phyloP scores from a whole-genome alignment of 2,888 invertebrate species.

The Zaprionus bogoriensis region DNA sequence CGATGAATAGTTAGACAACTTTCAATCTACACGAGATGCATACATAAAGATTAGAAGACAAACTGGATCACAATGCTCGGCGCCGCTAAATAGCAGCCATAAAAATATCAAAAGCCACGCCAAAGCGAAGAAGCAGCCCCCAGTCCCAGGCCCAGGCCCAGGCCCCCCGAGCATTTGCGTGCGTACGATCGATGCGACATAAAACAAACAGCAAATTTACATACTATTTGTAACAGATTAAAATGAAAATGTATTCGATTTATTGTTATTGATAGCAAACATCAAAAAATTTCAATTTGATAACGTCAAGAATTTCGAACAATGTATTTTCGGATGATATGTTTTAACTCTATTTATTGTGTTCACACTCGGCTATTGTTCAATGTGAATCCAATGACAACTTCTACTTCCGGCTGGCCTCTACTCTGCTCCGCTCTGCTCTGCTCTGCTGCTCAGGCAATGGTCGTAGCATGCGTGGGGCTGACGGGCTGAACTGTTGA shows the following conservation, averaged over 20 bases:
- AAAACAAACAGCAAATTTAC: constrained; percentile 12
- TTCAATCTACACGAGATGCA: constrained; percentile 33
- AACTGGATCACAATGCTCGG: constrained; percentile 53
- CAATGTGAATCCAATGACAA: constrained; percentile 20
- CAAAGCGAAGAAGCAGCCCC: neutral
- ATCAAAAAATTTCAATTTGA: constrained; percentile 2
- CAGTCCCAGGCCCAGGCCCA: too few relatives aligned
- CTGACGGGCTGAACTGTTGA: constrained; percentile 18
- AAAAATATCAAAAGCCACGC: constrained; percentile 51
- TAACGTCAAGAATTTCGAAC: constrained; percentile 25
- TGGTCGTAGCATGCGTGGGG: constrained; percentile 57
- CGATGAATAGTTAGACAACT: constrained; percentile 50
- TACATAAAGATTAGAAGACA: constrained; percentile 32
- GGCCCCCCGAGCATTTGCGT: too few relatives aligned
- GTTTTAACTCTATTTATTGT: constrained; percentile 6
- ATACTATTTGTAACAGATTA: constrained; percentile 44
- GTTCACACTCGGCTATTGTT: constrained; percentile 11
- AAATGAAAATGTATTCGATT: constrained; percentile 52
- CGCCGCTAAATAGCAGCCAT: constrained; percentile 44
- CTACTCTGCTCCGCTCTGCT: too few relatives aligned
- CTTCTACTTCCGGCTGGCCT: constrained; percentile 31
- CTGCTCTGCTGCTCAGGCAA: constrained; percentile 45
- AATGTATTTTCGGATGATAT: constrained; percentile 3
- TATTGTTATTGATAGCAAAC: constrained; percentile 30
- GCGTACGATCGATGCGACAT: constrained; percentile 3